Base-by-base conservation (phyloP, 2,888 invertebrate species). In the Rhogogaster chlorosoma region DNA sequence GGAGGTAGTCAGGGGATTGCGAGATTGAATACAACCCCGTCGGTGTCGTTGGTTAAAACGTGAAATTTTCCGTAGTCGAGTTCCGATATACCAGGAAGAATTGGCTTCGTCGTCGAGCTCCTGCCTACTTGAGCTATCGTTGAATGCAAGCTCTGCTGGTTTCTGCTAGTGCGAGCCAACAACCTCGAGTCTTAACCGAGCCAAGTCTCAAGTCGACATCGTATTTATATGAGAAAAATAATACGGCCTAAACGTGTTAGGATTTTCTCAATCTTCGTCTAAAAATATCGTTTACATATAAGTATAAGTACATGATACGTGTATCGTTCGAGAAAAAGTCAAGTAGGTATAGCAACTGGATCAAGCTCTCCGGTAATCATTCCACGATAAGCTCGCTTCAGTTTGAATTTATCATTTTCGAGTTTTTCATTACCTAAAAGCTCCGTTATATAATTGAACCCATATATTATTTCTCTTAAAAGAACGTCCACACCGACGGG, bases 61-160 rank as follows among this genome's bases (percentile, higher is more conserved):
- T 29, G 38, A 80, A 32, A 80, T 80, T 80, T 80, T 49, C 32
- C 32, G 49, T 77, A 53, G 45, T 77, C 18, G 38, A 61, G 36
- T n/a, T 80, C 36, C 61, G 80, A 80, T 36, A 57, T 80, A 80
- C 32, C 38, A n/a, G 32, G 61, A 80, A 38, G 45, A 80, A 80
- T 80, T 80, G 80, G 80, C 80, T 80, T 80, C 80, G 80, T 80
- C 61, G 57, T 80, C 80, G 80, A 61, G 61, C 57, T 61, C 6
- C 29, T 29, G 42, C 77, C 53, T 61, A 57, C 80, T 80, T 61
- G 57, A 61, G 38, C n/a, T 36, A 61, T 61, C 36, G 57, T 12
- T 26, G 61, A 80, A 61, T 80, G 80, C 80, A 80, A 80, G 80
- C 80, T 61, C 80, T 26, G 80, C 80, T 80, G 57, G 36, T 80